Base-by-base conservation (phyloP, 1,140 invertebrate species). In the Asbolus verrucosus region DNA sequence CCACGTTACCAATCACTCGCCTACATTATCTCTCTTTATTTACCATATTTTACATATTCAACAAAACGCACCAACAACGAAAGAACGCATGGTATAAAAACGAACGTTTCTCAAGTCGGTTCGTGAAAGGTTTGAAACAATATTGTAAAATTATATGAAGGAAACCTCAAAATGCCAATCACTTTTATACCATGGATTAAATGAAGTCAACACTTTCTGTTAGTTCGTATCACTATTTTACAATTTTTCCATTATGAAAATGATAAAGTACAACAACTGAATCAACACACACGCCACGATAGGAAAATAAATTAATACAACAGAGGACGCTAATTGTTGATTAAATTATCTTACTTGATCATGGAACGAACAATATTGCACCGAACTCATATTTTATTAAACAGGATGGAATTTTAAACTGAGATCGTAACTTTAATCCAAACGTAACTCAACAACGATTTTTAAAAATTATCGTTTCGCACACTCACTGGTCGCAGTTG, bases 401-500 rank as follows among this genome's bases (percentile, higher is more conserved):
- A 27, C 46, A 54, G 46, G 46, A 54, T 54, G 46, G 46, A 54
- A 54, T 54, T 27, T 27, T 13, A 19, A 3, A 18, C 46, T 54
- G 46, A 54, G 46, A 36, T 27, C 27, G 54, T 39, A 50, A 31
- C 63, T 41, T 15, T 27, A 73, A 70, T 46, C 30, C 27, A 54
- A 46, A 39, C 68, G 65, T 54, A 72, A 75, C 62, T 73, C 67
- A 76, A 69, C 70, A 77, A 76, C 73, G 71, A 75, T 71, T 54
- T 50, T 54, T 27, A 24, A 27, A 54, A 54, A n/a, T n/a, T n/a
- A n/a, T n/a, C 46, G 46, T 24, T 67, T n/a, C 54, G 70, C 66
- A 76, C 71, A 76, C 71, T 73, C 76, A 79, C 73, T 76, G 77
- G 73, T 78, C 77, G 73, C 71, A 18, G 18, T 46, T 24, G 66